Conservation (phyloP, 2,113 vertebrate genomes). For the Psammodynastes pulverulentus region DNA sequence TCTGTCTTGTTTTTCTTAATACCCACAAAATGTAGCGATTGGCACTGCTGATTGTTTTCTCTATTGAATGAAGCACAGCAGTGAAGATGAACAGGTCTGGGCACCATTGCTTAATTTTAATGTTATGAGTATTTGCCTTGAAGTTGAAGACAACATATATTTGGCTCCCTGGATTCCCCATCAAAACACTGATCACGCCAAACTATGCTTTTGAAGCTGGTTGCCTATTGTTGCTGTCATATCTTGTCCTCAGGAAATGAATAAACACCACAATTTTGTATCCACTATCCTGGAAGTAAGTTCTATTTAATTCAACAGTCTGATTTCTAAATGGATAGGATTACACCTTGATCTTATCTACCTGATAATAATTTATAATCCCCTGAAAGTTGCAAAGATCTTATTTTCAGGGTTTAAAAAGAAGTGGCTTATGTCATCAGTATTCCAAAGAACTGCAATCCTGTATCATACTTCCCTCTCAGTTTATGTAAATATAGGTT, state of each 20-base stretch:
- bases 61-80: not conserved
- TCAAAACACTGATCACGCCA: not conserved
- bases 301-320: not conserved
- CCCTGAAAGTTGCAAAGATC: not conserved
- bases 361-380: not conserved
- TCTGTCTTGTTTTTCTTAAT: not conserved
- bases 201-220: not conserved
- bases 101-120: not conserved
- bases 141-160: not conserved
- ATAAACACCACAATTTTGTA: not conserved
- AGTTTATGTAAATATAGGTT: not conserved
- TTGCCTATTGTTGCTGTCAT: not conserved
- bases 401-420: not conserved
- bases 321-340: not conserved
- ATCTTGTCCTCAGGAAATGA: not conserved
- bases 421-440: not conserved
- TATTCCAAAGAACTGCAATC: not conserved
- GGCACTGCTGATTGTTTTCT: not conserved
- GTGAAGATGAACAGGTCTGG: not conserved
- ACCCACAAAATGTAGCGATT: not conserved
- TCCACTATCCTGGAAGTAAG: not conserved
- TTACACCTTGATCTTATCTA: not conserved
- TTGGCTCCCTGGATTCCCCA: not conserved
- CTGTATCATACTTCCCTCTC: not conserved
- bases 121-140: not conserved